Evolutionary conservation across 2,888 invertebrate genomes (phyloP).

Genomic region (Alloscopus bannaensis): DNA sequence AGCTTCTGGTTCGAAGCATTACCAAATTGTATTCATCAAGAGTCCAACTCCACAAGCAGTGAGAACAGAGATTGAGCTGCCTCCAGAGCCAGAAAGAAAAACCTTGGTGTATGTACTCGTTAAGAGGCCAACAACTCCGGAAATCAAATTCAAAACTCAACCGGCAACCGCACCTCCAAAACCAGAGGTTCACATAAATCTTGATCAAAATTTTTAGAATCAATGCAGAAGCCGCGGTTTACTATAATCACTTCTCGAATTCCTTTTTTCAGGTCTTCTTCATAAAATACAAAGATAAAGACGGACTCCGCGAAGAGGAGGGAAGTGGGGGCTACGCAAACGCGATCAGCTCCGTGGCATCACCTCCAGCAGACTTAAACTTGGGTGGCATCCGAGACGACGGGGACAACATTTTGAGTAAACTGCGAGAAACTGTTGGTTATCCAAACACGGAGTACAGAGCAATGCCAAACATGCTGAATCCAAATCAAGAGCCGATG

Average conservation of each 20-base stretch:
- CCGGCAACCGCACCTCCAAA: constrained; percentile 89
- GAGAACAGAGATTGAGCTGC: constrained; percentile 81
- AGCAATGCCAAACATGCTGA: constrained; percentile 29
- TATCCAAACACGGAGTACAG: constrained; percentile 45
- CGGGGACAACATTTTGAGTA: not conserved
- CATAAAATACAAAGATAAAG: too few relatives aligned
- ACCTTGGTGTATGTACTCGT: constrained; percentile 91
- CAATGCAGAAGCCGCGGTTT: not conserved
- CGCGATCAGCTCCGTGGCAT: too few relatives aligned
- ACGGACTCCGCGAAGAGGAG: too few relatives aligned
- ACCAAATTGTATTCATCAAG: constrained; percentile 90
- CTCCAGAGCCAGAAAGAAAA: constrained; percentile 86
- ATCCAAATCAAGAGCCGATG: constrained; percentile 44
- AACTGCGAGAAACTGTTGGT: constrained; percentile 22
- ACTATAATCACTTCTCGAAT: too few relatives aligned
- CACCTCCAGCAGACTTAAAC: not conserved
- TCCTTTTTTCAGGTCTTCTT: too few relatives aligned
- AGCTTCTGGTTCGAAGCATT: constrained; percentile 83
- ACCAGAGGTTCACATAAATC: constrained; percentile 90
- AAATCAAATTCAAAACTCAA: constrained; percentile 85
- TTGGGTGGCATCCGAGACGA: not conserved
- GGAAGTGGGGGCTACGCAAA: too few relatives aligned
- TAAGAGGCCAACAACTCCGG: constrained; percentile 90
- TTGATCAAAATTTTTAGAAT: not conserved
- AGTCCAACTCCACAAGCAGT: constrained; percentile 81